A percentile compares a stretch with the other conserved stretches of the same genome.
Conservation (phyloP, 2,888 invertebrate genomes). For the Cremastobaeus sp. region DNA sequence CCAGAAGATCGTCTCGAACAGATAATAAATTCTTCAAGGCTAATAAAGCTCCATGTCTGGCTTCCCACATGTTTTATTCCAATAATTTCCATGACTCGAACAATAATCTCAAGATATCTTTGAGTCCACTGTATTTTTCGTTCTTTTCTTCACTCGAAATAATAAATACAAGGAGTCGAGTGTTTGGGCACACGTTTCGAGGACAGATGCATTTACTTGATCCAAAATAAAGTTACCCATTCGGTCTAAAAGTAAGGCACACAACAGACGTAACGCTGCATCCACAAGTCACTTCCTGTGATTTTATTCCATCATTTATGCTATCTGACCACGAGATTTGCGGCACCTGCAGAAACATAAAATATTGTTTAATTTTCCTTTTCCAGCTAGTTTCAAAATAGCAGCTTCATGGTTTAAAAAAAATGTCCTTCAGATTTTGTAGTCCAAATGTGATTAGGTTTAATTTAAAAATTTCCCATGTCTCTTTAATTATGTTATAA, state of each 20-base stretch:
- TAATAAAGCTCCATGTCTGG: slow-evolving; percentile 95
- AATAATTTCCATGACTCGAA: slow-evolving; percentile 86
- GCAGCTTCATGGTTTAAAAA: too few species aligned
- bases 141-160: slow-evolving; percentile 79
- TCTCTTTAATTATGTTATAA: too few species aligned
- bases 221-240: slow-evolving; percentile 99
- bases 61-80: slow-evolving; percentile 93
- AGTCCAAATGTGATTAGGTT: too few species aligned
- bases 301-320: slow-evolving; percentile 84
- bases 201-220: slow-evolving; percentile 98
- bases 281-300: slow-evolving; percentile 95
- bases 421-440: too few species aligned
- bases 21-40: slow-evolving; percentile 93
- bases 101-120: slow-evolving; percentile 85
- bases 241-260: slow-evolving; percentile 94
- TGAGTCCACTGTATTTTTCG: slow-evolving; percentile 64
- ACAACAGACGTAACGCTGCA: slow-evolving; percentile 89
- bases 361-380: too few species aligned
- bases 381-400: background rate
- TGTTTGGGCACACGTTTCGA: slow-evolving; percentile 97
- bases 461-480: too few species aligned
- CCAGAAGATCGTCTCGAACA: slow-evolving; percentile 81
- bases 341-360: slow-evolving; percentile 80
- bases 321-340: slow-evolving; percentile 81
- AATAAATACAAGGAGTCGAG: slow-evolving; percentile 89